Evolutionary conservation across 1,140 invertebrate species (phyloP), one percentile per base, ranked within the genome.

Genomic region (Lasaia peninsularis): DNA sequence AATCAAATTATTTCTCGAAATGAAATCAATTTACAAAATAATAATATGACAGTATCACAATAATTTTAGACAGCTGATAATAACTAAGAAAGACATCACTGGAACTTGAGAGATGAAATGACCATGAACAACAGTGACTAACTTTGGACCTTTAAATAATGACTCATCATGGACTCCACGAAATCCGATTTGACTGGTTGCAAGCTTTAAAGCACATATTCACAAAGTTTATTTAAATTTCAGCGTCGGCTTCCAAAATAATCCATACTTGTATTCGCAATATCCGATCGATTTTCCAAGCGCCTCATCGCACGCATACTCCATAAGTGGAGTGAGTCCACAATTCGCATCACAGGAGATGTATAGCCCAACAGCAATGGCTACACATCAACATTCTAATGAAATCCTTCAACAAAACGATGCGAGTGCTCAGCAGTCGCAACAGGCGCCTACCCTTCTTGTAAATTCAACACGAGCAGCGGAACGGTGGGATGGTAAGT

Each of bases 401-500:
- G 87, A 89, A 52, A 73, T 89, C 58, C 70, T 89, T 44, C 82
- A 83, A 62, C 67, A 73, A 57, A 75, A 79, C 57, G 89, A 90
- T 60, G 75, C 74, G 34, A 75, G 78, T 55, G 88, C 86, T 72
- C 89, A 90, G 75, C 84, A 88, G 73, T 89, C 89, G 60, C 89
- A 90, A 76, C 80, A 83, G 68, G 75, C 85, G 64, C 76, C 86
- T 5, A 71, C 79, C 12, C 67, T 86, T 56, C 76, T 86, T 55
- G 65, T 81, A 34, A 90, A 90, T 71, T 63, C 73, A 18, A 90
- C 89, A 16, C 69, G 77, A 68, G 88, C 89, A 34, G 71, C 78
- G 60, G 86, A 90, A 69, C 67, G 89, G 78, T 90, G 89, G 89
- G 89, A 90, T 66, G 88, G 88, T 90, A 89, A 84, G 86, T 86